Evolutionary conservation across 1,140 invertebrate species (phyloP), one percentile per base, ranked within the genome.

Genomic region (Trichonephila clavipes): DNA sequence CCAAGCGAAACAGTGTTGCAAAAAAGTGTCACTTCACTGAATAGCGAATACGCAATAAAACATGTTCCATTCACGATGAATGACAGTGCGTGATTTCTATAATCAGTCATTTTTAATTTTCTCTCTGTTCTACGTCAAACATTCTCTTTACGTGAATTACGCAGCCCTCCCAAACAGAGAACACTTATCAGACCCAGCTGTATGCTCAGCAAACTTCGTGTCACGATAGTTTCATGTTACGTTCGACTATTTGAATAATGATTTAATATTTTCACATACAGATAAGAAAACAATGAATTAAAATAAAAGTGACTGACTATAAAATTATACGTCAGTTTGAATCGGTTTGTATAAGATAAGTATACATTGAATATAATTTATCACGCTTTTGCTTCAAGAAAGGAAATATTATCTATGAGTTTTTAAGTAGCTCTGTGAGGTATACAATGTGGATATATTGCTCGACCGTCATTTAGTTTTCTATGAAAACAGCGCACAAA

Each of bases 61-160:
- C 61, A 64, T 28, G 61, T 64, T 16, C 12, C 34, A n/a, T 62
- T 62, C n/a, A 28, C 61, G 19, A 28, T 40, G 34, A 66, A 28
- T 40, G 62, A 40, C 86, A 88, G n/a, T 64, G 59, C 86, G 59
- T 64, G 86, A 88, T 66, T 88, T 88, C 21, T 62, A 34, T 66
- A 40, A 64, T 87, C n/a, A 64, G 5, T 87, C 85, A 88, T 66
- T 64, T 88, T 88, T 66, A 88, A 88, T 61, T 88, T 88, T 8
- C 21, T 10, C 69, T 18, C 16, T 77, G 28, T 28, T 34, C 28
- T 10, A 28, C 10, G 34, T 19, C 24, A 72, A 14, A 24, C 14
- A 34, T 77, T 34, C 24, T 69, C n/a, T 77, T 21, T 28, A 77
- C 18, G 69, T 16, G 69, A 69, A 24, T 77, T 19, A 77, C 69